Base-by-base conservation (phyloP, 2,888 invertebrate genomes). In the Drosophila subsilvestris region DNA sequence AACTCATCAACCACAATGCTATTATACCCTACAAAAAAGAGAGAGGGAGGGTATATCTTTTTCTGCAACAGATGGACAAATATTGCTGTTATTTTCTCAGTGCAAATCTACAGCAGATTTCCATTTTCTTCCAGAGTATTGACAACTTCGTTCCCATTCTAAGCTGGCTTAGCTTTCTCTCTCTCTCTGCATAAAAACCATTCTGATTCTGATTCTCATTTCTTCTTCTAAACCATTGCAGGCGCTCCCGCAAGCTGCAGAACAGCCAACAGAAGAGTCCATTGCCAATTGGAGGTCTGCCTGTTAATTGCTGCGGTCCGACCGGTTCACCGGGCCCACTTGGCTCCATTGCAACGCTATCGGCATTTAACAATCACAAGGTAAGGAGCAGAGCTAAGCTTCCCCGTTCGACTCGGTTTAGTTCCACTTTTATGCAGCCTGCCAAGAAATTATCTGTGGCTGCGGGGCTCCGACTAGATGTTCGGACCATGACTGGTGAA, bases 311-410 rank as follows among this genome's bases (percentile, higher is more conserved):
- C 92, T 97, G 97, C 92, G 94, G 96, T 63, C 95, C 95, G 75
- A 95, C 96, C 37, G 95, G 96, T 63, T 96, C 96, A 90, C 96
- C 97, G 58, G 96, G 96, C 86, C 96, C 96, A 37, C 93, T 97
- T 74, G 96, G 96, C 59, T 96, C 97, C 43, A 93, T 97, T 91
- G 96, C 97, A 59, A 96, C 97, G 9, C 93, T 97, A 82, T 96
- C 95, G 91, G 97, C 96, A 75, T 97, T 96, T 93, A 96, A 96
- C 93, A 95, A 95, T 90, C 96, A 95, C 92, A 96, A 97, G 93
- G 95, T 95, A 25, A 25, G 25, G 25, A 6, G n/a, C n/a, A n/a
- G n/a, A n/a, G n/a, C n/a, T n/a, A n/a, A n/a, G n/a, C n/a, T n/a
- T n/a, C n/a, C n/a, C n/a, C n/a, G 37, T 8, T n/a, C 18, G 37